Base-by-base conservation (phyloP, 1,140 invertebrate genomes). In the Trichonephila clavipes region DNA sequence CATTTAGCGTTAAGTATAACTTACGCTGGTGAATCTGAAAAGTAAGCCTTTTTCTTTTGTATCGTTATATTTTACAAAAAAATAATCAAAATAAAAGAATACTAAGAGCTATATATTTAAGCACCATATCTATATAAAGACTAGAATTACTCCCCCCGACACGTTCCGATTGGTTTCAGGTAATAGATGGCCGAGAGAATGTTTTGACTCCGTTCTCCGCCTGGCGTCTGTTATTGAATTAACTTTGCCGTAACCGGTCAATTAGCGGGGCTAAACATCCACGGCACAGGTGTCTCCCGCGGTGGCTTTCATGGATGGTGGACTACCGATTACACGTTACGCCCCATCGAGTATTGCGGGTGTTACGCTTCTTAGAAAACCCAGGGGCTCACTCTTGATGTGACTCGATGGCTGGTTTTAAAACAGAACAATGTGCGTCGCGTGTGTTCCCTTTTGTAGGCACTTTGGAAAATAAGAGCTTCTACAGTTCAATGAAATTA, bases 211-310 rank as follows among this genome's bases (percentile, higher is more conserved):
- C 19, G 21, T 12, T 21, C 21, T 44, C 10, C 82, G 82, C 40
- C 19, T 28, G 44, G 82, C 44, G 82, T 44, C 72, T 34, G 82
- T 83, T 83, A 83, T 83, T 83, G 24, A 83, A 83, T 83, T 83
- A 83, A 83, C 82, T 28, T 3, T 21, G 82, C 6, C n/a, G 82
- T 58, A 51, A 83, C 82, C 51, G 82, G 82, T 83, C 82, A 83
- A 83, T 83, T 83, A 83, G 40, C 51, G 8, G 44, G 19, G 82
- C 51, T 83, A 83, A 83, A 83, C 21, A 59, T 2, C 10, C 16
- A 8, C 40, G 81, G 51, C 51, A 83, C 82, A 83, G 51, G 82
- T 83, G 82, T 40, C 10, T 21, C 2, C 82, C 82, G 21, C 82
- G 2, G 44, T 51, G 82, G 72, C 21, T 58, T 77, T 77, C 18